Evolutionary conservation across 1,140 invertebrate genomes (phyloP).

Genomic region (Helicoverpa armigera): DNA sequence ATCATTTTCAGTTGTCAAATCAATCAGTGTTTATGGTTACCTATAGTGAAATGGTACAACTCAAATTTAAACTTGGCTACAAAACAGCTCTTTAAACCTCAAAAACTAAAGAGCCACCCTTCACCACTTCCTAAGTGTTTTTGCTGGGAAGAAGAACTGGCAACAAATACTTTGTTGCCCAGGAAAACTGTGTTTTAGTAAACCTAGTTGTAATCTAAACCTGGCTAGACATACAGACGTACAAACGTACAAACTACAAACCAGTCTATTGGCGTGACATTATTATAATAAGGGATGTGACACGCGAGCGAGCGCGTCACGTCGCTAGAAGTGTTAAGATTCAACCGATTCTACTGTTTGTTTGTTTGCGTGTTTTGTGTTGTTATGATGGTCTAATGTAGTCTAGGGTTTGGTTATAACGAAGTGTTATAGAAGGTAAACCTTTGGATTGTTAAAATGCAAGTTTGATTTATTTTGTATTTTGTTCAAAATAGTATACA

Average conservation of each 20-base stretch:
- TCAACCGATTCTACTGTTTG: conserved; percentile 1
- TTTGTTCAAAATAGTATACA: too few species aligned
- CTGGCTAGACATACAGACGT: neutral
- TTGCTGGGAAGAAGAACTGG: too few species aligned
- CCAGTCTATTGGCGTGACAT: neutral
- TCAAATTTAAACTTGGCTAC: too few species aligned
- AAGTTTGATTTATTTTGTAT: too few species aligned
- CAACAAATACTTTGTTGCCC: too few species aligned
- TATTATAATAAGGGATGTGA: conserved; percentile 8
- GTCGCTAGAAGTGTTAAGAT: conserved; percentile 9
- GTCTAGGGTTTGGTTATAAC: neutral
- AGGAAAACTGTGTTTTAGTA: neutral
- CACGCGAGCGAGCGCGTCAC: conserved; percentile 25
- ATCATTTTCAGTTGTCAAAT: too few species aligned
- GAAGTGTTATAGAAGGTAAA: neutral
- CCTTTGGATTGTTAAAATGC: neutral
- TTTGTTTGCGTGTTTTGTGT: conserved; percentile 9
- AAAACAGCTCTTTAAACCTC: too few species aligned
- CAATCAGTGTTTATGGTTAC: too few species aligned
- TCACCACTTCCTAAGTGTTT: too few species aligned
- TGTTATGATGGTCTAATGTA: neutral
- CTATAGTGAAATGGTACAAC: too few species aligned
- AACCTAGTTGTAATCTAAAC: neutral
- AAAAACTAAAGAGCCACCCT: too few species aligned
- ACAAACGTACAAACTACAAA: too few species aligned